Evolutionary conservation across 2,113 vertebrate species (phyloP).

Genomic region (Rhinopithecus roxellana): DNA sequence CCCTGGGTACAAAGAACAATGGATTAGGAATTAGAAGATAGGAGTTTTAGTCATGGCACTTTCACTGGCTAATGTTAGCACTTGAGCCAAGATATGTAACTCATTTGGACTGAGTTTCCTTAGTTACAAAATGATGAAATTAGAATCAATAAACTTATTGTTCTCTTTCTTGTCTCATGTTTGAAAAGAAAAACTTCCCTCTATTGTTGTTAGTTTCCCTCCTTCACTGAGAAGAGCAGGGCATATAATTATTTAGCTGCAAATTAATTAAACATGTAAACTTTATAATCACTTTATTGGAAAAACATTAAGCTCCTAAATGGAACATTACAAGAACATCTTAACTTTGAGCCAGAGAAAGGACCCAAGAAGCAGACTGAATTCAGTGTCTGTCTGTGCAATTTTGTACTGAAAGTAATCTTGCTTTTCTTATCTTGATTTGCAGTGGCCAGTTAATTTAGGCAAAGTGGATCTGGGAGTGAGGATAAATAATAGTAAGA

Average conservation of each 20-base stretch:
- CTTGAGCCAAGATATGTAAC: background rate
- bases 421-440: background rate
- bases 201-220: background rate
- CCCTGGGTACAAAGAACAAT: background rate
- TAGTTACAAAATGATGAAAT: constrained; percentile 44
- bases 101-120: background rate
- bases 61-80: background rate
- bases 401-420: constrained; percentile 10
- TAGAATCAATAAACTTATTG: background rate
- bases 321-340: background rate
- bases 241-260: constrained; percentile 16
- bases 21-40: background rate
- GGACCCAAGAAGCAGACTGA: background rate
- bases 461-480: fast-evolving
- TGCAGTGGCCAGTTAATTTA: background rate
- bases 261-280: constrained; percentile 41
- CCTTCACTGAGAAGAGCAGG: background rate
- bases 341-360: constrained; percentile 19
- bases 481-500: background rate
- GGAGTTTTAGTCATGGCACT: background rate
- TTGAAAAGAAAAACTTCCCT: constrained; percentile 1
- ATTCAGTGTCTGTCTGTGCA: background rate
- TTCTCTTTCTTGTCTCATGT: background rate
- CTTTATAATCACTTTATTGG: constrained; percentile 30
- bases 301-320: constrained; percentile 23